Evolutionary conservation across 2,888 invertebrate genomes (phyloP), one percentile per base, ranked within the genome.

Genomic region (Gasteruption jaculator): DNA sequence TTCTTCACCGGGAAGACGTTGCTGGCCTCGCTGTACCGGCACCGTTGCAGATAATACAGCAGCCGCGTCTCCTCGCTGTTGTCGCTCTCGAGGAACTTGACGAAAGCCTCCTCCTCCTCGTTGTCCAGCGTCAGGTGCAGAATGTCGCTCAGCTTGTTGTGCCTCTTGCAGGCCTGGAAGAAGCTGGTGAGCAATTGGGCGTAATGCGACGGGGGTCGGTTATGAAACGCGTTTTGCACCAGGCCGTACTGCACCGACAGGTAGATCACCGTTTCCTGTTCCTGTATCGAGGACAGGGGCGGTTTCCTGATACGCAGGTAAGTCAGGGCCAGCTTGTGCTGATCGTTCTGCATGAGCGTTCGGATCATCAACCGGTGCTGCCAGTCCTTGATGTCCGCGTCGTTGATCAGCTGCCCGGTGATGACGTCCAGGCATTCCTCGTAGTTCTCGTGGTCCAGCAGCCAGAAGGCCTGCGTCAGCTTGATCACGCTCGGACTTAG

Each of bases 381-480:
- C 85, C 86, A 86, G 7, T 78, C 75, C 18, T 79, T 76, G 11
- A 88, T 73, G 15, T 81, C 78, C 2, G 57, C 59, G 14, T 60
- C 60, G 1, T 50, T 54, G 3, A 67, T 56, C 11, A 66, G 48
- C 35, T 65, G 62, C 1, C 64, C 65, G 3, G 63, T 65, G 46
- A 69, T 60, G 33, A 59, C 62, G 10, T 68, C 63, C 14, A 68
- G 45, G 16, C 68, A 68, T 3, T 61, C 88, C 67, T 84, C 80
- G 70, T 85, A 89, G 61, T 90, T 83, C 43, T 84, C 83, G 60
- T 91, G 91, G 71, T 94, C 93, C 10, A 94, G 74, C 53, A 87
- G 81, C 92, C 93, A 93, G 66, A 91, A 86, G 0, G 87, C 91
- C 59, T 90, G 88, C 1, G 88, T 83, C 1, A 87, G 79, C 65